Percentiles rank a stretch among this genome's conserved stretches.
Conservation (phyloP, 2,888 invertebrate genomes). For the Microchrysa polita region DNA sequence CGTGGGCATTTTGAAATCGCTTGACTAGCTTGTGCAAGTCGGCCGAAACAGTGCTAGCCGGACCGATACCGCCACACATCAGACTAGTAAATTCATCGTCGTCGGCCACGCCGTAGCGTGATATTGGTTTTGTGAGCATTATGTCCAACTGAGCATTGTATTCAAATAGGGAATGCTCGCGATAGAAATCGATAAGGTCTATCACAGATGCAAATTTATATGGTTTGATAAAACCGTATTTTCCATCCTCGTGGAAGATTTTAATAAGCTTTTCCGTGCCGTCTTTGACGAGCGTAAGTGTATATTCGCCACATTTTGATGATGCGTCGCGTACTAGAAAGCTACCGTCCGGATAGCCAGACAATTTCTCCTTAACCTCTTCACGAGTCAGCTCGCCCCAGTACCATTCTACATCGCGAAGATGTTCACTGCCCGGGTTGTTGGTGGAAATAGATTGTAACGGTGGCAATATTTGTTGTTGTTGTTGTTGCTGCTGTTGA, state of each 20-base stretch:
- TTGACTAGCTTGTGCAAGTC: conserved; percentile 77
- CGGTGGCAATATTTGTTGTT: neutral
- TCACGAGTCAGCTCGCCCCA: conserved; percentile 96
- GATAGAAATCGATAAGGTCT: conserved; percentile 89
- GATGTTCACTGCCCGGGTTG: conserved; percentile 50
- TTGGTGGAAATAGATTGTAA: conserved; percentile 41
- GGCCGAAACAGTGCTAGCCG: conserved; percentile 22
- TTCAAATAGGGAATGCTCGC: conserved; percentile 84
- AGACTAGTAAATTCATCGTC: conserved; percentile 51
- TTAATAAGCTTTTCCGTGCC: conserved; percentile 96
- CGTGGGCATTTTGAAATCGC: conserved; percentile 78
- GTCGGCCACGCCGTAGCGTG: conserved; percentile 68
- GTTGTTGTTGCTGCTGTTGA: neutral
- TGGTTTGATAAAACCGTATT: conserved; percentile 93
- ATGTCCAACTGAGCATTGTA: conserved; percentile 95
- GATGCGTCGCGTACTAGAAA: conserved; percentile 98
- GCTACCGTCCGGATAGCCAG: conserved; percentile 92
- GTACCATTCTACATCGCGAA: conserved; percentile 80
- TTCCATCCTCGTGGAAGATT: conserved; percentile 89
- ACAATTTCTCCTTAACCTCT: conserved; percentile 90
- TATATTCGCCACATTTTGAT: conserved; percentile 93
- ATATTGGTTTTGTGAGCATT: conserved; percentile 88
- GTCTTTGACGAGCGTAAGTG: conserved; percentile 92
- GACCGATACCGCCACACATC: conserved; percentile 7
- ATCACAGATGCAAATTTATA: conserved; percentile 84